These are phyloP conservation scores for Drosophila parabipectinata DNA, from an alignment of 1,140 invertebrate species.

Conservation along the genomic window DNA sequence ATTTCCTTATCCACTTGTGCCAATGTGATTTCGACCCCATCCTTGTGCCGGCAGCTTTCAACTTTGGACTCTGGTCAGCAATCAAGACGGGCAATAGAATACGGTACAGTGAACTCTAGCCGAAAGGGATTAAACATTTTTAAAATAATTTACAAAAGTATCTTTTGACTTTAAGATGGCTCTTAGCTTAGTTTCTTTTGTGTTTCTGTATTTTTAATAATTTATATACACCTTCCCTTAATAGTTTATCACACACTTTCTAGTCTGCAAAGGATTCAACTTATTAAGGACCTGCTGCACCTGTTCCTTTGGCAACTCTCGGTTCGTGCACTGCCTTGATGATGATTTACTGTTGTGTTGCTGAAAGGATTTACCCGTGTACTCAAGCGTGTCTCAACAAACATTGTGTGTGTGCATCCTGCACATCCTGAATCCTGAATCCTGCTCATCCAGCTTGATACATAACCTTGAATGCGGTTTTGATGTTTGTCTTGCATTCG, in stretches of 20 bases:
- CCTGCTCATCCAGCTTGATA: constrained; percentile 70
- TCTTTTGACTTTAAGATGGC: too few relatives aligned
- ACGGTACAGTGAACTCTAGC: constrained; percentile 23
- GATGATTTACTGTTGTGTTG: constrained; percentile 83
- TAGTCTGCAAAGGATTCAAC: constrained; percentile 2
- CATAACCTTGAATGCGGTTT: constrained; percentile 83
- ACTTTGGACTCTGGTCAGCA: constrained; percentile 56
- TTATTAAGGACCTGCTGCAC: constrained; percentile 26
- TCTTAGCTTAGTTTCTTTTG: not conserved
- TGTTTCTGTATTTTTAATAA: not conserved
- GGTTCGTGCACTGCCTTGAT: constrained; percentile 60
- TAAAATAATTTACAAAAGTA: too few relatives aligned
- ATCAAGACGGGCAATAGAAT: constrained; percentile 45
- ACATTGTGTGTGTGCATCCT: constrained; percentile 47
- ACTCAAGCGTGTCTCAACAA: constrained; percentile 69
- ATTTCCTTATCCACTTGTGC: constrained; percentile 83
- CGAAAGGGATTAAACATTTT: not conserved
- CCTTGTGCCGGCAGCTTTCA: not conserved
- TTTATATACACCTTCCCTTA: not conserved
- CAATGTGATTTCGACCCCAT: constrained; percentile 63
- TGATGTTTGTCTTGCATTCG: constrained; percentile 76
- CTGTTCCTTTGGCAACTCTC: constrained; percentile 34
- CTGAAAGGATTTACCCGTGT: constrained; percentile 78
- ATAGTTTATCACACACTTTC: not conserved
- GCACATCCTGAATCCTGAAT: constrained; percentile 44